Evolutionary conservation across 1,140 invertebrate genomes (phyloP), one percentile per base, ranked within the genome.

Genomic region (Paraescarpia echinospica): DNA sequence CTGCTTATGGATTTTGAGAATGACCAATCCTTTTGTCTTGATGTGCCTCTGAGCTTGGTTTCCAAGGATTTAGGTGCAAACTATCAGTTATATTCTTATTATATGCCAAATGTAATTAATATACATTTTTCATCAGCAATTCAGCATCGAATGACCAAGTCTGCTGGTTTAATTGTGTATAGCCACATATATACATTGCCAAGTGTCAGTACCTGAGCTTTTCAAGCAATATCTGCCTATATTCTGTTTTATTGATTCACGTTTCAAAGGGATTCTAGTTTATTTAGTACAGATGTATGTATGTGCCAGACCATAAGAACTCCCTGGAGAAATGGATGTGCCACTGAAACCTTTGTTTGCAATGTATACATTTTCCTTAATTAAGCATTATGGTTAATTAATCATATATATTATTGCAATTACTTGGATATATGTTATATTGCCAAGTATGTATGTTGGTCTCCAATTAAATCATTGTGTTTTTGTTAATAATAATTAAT

Each of bases 351-450:
- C 89, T 89, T 14, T 41, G 22, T 41, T 14, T 22, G 35, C 35
- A 6, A 91, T 12, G 12, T 6, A 35, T 33, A 12, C n/a, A 91
- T 91, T 51, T 34, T 90, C 27, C 90, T 35, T 90, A n/a, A 34
- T 35, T 90, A 90, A 35, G 34, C 90, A 89, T 51, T 41, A 22
- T 93, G 90, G 18, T 90, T 90, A 90, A 90, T 35, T 35, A 35
- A 90, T 90, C 90, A 90, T 41, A 90, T n/a, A n/a, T 9, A 89
- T 89, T 89, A 89, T 14, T 33, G 34, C 90, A 90, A 35, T 35
- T 90, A 35, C 1, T 90, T 35, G 34, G 34, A 31, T 90, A 90
- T 41, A 22, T 22, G 5, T 35, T 27, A 33, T 90, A n/a, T 90
- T 34, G 34, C 90, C 90, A 35, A 41, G n/a, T 1, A 90, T 33